Conservation (phyloP, 2,113 vertebrate species). For the Pelobates fuscus region DNA sequence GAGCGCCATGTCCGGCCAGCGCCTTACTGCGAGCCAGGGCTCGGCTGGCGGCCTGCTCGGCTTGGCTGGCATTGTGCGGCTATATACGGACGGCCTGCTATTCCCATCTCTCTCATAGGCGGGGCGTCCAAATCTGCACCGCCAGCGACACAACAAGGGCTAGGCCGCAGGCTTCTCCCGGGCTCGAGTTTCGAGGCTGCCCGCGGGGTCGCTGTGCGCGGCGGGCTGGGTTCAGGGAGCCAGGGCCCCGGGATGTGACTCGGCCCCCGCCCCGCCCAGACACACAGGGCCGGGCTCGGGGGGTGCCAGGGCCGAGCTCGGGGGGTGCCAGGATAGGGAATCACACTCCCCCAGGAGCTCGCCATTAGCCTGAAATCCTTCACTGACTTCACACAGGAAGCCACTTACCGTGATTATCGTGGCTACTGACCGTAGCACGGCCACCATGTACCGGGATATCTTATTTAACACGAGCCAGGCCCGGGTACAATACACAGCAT, state of each 20-base stretch:
- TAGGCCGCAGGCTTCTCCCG: constrained; percentile 60
- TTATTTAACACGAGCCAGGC: no score
- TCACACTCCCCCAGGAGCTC: no score
- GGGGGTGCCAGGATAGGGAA: neutral
- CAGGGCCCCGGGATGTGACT: constrained; percentile 21
- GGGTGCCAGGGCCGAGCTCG: neutral
- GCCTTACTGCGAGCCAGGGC: constrained; percentile 29
- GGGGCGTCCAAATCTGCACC: neutral
- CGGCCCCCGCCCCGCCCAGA: constrained; percentile 36
- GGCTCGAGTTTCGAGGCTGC: constrained; percentile 30
- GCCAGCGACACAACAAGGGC: neutral
- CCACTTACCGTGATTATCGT: no score
- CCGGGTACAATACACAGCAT: no score
- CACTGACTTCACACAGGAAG: no score
- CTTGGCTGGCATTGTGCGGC: neutral
- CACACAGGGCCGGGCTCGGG: neutral
- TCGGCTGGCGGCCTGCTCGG: constrained; percentile 2
- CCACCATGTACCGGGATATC: no score
- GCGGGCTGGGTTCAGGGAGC: neutral
- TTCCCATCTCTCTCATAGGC: neutral
- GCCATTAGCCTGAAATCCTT: no score
- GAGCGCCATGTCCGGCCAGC: neutral
- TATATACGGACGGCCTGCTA: neutral
- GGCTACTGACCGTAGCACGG: no score
- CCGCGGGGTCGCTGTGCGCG: neutral